These are phyloP conservation scores for Tricholauxania praeusta DNA, from an alignment of 2,888 invertebrate genomes.

Conservation along the genomic window DNA sequence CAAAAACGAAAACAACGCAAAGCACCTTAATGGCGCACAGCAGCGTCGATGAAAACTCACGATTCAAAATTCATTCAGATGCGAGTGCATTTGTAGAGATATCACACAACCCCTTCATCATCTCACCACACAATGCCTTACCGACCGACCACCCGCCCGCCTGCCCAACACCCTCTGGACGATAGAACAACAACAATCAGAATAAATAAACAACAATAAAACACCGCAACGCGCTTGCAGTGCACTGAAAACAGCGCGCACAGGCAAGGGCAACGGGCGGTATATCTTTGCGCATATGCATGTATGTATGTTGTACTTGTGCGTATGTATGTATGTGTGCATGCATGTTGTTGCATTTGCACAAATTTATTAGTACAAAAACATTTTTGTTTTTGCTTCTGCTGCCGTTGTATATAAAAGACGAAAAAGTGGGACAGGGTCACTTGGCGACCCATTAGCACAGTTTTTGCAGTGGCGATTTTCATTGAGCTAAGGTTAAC, in stretches of 20 bases:
- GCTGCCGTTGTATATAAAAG: conserved; percentile 25
- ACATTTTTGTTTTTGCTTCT: too few species aligned
- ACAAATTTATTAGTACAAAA: too few species aligned
- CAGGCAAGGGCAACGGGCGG: conserved; percentile 20
- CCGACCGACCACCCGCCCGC: neutral
- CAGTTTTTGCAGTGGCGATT: conserved; percentile 63
- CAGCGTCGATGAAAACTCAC: conserved; percentile 13
- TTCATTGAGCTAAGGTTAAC: conserved; percentile 62
- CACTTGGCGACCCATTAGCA: conserved; percentile 65
- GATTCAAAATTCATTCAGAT: neutral
- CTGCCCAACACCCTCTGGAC: neutral
- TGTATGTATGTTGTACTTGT: conserved; percentile 21
- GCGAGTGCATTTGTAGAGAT: conserved; percentile 16
- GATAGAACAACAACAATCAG: conserved; percentile 22
- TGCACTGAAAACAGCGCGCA: conserved; percentile 1
- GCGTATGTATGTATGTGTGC: conserved; percentile 3
- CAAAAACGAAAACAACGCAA: conserved; percentile 9
- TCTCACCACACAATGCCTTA: neutral
- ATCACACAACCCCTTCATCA: conserved; percentile 21
- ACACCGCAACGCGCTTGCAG: neutral
- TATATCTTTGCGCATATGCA: neutral
- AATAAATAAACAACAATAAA: conserved; percentile 19
- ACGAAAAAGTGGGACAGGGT: conserved; percentile 64
- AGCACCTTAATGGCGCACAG: conserved; percentile 21
- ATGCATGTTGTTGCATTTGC: neutral